phyloP scores from a whole-genome alignment of 2,113 vertebrate genomes.

The Arothron firmamentum region DNA sequence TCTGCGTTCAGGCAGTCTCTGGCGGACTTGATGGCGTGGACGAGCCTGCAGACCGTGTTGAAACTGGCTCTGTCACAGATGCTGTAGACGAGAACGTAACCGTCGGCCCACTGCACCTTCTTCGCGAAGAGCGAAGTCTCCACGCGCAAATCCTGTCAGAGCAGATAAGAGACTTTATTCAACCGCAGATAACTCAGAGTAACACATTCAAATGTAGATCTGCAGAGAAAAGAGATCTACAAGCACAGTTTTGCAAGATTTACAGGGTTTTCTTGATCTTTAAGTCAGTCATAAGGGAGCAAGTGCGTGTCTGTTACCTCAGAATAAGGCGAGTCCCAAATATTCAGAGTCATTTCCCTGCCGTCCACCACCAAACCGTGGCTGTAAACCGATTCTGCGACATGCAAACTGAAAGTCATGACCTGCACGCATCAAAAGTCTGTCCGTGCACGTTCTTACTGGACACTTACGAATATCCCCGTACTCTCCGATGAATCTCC shows the following conservation, averaged over 20 bases:
- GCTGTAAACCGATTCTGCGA: slow-evolving; percentile 82
- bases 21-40: slow-evolving; percentile 78
- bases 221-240: too few species aligned
- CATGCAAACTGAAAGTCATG: not conserved
- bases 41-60: slow-evolving; percentile 72
- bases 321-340: slow-evolving; percentile 81
- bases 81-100: slow-evolving; percentile 84
- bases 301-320: slow-evolving; percentile 63
- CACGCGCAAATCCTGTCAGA: slow-evolving; percentile 64
- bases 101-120: slow-evolving; percentile 83
- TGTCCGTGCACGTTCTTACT: not conserved
- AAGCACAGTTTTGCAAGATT: too few species aligned
- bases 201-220: too few species aligned
- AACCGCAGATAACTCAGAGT: too few species aligned
- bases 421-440: not conserved
- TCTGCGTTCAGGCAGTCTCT: slow-evolving; percentile 73
- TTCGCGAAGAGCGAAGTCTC: slow-evolving; percentile 73
- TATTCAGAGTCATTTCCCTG: slow-evolving; percentile 78
- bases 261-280: too few species aligned
- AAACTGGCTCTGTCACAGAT: slow-evolving; percentile 86
- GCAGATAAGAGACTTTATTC: not conserved
- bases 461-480: slow-evolving; percentile 80
- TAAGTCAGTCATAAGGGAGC: too few species aligned
- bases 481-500: slow-evolving; percentile 86
- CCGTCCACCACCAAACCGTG: slow-evolving; percentile 77